phyloP scores from a whole-genome alignment of 2,888 invertebrate species.

The Cryptocheilus praepositus region DNA sequence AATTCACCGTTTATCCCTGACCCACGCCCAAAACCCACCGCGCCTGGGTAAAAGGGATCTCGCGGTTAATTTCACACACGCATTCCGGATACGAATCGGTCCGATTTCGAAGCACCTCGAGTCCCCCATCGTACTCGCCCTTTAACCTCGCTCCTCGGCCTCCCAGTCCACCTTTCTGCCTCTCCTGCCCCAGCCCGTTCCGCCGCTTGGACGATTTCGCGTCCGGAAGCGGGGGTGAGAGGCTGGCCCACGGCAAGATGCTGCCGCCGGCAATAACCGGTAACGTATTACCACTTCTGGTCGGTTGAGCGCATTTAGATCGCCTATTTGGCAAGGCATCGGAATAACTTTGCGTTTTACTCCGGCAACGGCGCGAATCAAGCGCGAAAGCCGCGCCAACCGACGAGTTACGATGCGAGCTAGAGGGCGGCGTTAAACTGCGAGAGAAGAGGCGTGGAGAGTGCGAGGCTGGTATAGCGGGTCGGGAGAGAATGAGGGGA shows the following conservation, averaged over 20 bases:
- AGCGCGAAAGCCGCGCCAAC: slow-evolving; percentile 55
- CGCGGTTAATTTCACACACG: slow-evolving; percentile 50
- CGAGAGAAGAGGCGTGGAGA: slow-evolving; percentile 9
- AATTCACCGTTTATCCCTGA: slow-evolving; percentile 31
- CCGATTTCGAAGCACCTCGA: slow-evolving; percentile 28
- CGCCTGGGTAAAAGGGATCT: slow-evolving; percentile 23
- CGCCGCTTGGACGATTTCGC: slow-evolving; percentile 27
- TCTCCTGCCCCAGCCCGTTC: neutral
- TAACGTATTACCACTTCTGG: slow-evolving; percentile 70
- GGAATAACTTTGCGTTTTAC: slow-evolving; percentile 69
- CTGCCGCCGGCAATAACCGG: slow-evolving; percentile 68
- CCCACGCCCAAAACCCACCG: neutral
- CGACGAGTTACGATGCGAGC: slow-evolving; percentile 43
- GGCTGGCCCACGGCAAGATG: slow-evolving; percentile 59
- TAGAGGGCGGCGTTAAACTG: slow-evolving; percentile 7
- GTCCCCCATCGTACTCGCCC: slow-evolving; percentile 35
- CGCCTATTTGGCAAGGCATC: slow-evolving; percentile 68
- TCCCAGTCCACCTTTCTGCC: slow-evolving; percentile 34
- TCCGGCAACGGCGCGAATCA: slow-evolving; percentile 54
- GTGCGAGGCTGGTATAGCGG: neutral
- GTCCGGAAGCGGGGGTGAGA: slow-evolving; percentile 20
- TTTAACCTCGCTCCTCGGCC: neutral
- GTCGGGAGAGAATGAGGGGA: neutral
- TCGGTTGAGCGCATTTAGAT: slow-evolving; percentile 70
- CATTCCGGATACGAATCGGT: slow-evolving; percentile 26